Conservation (phyloP, 2,113 vertebrate genomes). For the Eidolon helvum region DNA sequence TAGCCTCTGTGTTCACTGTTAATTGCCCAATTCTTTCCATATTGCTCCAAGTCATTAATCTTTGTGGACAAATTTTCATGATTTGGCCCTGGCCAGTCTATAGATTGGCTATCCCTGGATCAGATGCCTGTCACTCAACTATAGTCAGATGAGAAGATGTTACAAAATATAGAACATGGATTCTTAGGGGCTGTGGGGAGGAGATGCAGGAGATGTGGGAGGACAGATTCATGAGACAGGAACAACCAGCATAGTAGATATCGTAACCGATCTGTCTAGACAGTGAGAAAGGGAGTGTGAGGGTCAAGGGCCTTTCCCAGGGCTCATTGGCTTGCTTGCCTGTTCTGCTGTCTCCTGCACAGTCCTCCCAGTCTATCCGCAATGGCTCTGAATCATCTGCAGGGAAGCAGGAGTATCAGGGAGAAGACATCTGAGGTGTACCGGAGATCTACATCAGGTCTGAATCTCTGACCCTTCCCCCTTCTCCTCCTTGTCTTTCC, state of each 20-base stretch:
- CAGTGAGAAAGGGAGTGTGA: not conserved
- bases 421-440: not conserved
- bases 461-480: not conserved
- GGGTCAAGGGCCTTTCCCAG: not conserved
- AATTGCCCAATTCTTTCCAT: not conserved
- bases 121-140: not conserved
- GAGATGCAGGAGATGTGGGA: not conserved
- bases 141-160: not conserved
- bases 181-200: not conserved
- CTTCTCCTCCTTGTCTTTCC: not conserved
- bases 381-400: not conserved
- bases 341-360: not conserved
- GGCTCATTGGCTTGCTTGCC: not conserved
- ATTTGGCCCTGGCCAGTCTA: not conserved
- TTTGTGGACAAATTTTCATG: not conserved
- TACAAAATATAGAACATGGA: not conserved
- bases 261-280: not conserved
- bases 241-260: not conserved
- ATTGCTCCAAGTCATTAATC: not conserved
- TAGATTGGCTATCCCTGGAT: not conserved
- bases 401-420: too few species aligned
- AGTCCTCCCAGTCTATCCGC: not conserved
- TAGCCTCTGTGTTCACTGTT: not conserved
- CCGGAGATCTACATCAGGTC: not conserved
- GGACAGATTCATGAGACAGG: not conserved